These are phyloP conservation scores for Actinostola sp. DNA, from an alignment of 92 coral and sea anemone species.

Conservation along the genomic window DNA sequence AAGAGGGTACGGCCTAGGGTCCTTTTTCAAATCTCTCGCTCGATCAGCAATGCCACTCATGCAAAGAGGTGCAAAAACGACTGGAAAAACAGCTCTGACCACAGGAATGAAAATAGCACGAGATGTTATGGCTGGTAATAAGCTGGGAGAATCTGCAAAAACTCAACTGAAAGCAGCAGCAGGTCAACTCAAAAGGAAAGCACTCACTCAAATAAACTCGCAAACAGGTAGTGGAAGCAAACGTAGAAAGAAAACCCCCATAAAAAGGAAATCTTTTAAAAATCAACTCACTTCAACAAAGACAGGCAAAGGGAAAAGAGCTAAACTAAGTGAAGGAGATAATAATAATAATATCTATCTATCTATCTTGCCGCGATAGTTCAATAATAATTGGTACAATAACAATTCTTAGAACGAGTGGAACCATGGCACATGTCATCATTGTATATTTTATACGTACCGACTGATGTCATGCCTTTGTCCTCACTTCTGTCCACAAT, in stretches of 20 bases:
- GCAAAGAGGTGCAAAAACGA: neutral
- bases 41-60: neutral
- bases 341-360: no score
- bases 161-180: neutral
- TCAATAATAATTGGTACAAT: no score
- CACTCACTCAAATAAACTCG: no score
- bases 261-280: neutral
- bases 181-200: neutral
- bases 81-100: conserved; percentile 16
- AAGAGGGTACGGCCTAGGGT: conserved; percentile 32
- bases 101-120: conserved; percentile 11
- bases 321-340: neutral
- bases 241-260: neutral
- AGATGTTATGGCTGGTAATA: no score
- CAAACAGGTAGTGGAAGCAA: conserved; percentile 5
- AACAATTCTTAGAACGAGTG: no score
- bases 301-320: conserved; percentile 2
- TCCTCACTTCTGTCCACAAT: no score
- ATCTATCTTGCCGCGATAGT: no score
- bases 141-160: neutral
- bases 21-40: conserved; percentile 8
- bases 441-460: no score
- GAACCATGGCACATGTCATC: no score
- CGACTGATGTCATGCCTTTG: no score
- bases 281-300: no score